phyloP scores from a whole-genome alignment of 2,797 vertebrate genomes.

The Gambelia wislizenii region DNA sequence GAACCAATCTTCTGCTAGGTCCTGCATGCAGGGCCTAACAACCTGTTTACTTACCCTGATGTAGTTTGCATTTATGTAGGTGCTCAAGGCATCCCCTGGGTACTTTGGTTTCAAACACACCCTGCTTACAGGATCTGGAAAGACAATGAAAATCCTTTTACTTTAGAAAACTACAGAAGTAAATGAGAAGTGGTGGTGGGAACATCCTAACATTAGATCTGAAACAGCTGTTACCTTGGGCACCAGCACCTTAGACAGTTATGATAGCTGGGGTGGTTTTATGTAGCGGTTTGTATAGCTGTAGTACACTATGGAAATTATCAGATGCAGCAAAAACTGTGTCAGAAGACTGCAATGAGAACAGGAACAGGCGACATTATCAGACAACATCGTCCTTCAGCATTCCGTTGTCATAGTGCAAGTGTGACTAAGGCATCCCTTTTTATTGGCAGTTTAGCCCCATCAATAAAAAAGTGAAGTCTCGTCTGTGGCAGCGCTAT shows the following conservation, averaged over 20 bases:
- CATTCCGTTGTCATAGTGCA: too few relatives aligned
- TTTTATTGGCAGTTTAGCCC: too few relatives aligned
- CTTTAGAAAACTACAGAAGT: slow-evolving; percentile 29
- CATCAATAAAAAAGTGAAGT: too few relatives aligned
- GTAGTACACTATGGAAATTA: too few relatives aligned
- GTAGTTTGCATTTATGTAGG: slow-evolving; percentile 98
- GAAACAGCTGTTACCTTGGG: slow-evolving; percentile 19
- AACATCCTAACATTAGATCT: slow-evolving; percentile 24
- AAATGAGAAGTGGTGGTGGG: not conserved
- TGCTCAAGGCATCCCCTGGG: slow-evolving; percentile 87
- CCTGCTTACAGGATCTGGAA: slow-evolving; percentile 93
- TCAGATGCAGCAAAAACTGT: too few relatives aligned
- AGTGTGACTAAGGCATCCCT: too few relatives aligned
- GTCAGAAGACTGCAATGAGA: too few relatives aligned
- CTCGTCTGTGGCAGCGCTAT: too few relatives aligned
- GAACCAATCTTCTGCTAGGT: too few relatives aligned
- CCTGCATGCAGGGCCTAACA: too few relatives aligned
- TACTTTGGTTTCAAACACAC: slow-evolving; percentile 91
- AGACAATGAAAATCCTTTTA: slow-evolving; percentile 62
- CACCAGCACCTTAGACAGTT: not conserved
- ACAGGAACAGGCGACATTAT: too few relatives aligned
- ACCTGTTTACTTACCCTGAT: slow-evolving; percentile 88
- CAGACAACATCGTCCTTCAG: too few relatives aligned
- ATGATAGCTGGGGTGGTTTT: not conserved
- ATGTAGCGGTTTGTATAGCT: not conserved